Percentiles rank a stretch among this genome's conserved stretches.
Evolutionary conservation across 35 echinoderm and acorn worm species (phyloP).

Genomic region (Holothuria glaberrima): DNA sequence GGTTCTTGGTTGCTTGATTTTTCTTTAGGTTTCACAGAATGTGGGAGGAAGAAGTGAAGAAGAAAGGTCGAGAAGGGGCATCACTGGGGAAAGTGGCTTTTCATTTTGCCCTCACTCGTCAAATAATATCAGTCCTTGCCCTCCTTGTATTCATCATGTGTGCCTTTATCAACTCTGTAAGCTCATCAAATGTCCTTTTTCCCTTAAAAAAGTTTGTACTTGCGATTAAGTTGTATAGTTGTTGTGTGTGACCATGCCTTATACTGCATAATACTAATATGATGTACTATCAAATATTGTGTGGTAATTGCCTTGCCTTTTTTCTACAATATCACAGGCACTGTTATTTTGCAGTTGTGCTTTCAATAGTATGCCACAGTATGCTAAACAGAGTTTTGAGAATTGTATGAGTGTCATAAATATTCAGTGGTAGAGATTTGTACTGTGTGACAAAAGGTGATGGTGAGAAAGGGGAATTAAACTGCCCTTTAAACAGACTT

Average conservation of each 20-base stretch:
- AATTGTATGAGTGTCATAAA: no score
- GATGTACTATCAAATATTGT: no score
- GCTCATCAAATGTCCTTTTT: background rate
- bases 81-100: conserved; percentile 65
- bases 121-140: conserved; percentile 46
- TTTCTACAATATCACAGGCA: no score
- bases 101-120: conserved; percentile 60
- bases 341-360: background rate
- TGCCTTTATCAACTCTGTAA: conserved; percentile 77
- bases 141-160: conserved; percentile 56
- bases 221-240: no score
- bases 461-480: no score
- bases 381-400: no score
- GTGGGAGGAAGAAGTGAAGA: conserved; percentile 74
- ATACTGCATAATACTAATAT: no score
- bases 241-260: no score
- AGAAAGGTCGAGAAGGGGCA: conserved; percentile 70
- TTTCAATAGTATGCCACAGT: background rate
- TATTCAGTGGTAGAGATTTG: no score
- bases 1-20: background rate
- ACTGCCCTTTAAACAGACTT: no score
- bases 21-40: conserved; percentile 70
- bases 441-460: no score
- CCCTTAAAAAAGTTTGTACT: no score
- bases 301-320: background rate